Evolutionary conservation across 1,140 invertebrate genomes (phyloP), one percentile per base, ranked within the genome.

Genomic region (Monochamus saltuarius): DNA sequence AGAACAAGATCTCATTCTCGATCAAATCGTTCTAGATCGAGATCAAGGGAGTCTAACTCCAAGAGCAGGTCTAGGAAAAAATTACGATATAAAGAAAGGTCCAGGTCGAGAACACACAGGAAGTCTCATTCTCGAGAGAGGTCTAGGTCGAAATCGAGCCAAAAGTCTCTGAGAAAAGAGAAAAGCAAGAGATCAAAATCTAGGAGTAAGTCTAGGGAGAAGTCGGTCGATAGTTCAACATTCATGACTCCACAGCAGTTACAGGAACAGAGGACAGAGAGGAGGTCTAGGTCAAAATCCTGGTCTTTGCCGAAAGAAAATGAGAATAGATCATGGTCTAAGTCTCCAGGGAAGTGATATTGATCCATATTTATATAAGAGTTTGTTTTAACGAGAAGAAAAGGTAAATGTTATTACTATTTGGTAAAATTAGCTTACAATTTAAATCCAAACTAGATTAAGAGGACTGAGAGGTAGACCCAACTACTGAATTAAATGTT

Each of bases 131-230:
- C 43, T 6, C 78, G 70, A 29, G 72, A 75, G n/a, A 9, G 70
- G 58, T 37, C 75, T 72, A 65, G 73, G 8, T 56, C 42, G 14
- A 40, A 50, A 50, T 39, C 46, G 35, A 29, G 29, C 9, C 22
- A 68, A 72, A 80, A 79, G 1, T 80, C 77, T 16, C 75, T 74
- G 11, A 79, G 77, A 6, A 68, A 77, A 7, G 22, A 29, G 22
- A 79, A 77, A 0, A 69, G 70, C 19, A 77, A 69, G 7, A 70
- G 62, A 47, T 74, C 71, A 6, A 58, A 73, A 36, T 76, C 75
- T 9, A 66, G 68, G 17, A 73, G 69, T 36, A 72, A 71, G 2
- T 62, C 22, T 16, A 69, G 65, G 43, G 60, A 53, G 35, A 62
- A 66, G 38, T 71, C 68, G 10, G 64, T 71, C 14, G 72, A 73